Conservation (phyloP, 2,113 vertebrate genomes). For the Microcebus tavaratra region DNA sequence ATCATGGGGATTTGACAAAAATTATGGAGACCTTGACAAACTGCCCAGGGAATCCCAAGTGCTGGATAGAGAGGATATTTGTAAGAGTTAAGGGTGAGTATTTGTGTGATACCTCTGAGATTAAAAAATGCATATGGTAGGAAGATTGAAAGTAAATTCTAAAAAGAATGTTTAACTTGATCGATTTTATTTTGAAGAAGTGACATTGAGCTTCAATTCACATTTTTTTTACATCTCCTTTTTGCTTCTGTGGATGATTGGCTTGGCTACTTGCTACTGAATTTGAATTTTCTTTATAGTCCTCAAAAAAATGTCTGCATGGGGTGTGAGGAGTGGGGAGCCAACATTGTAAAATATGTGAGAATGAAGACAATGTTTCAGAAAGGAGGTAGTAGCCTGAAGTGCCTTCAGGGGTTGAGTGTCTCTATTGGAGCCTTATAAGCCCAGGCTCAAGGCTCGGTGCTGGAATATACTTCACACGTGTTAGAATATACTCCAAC, state of each 20-base stretch:
- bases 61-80: not conserved
- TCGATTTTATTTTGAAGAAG: constrained; percentile 45
- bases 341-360: not conserved
- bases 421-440: not conserved
- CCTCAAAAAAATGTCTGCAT: not conserved
- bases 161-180: not conserved
- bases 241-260: constrained; percentile 38
- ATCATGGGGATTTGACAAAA: not conserved
- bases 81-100: not conserved
- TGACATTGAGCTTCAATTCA: not conserved
- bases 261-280: not conserved
- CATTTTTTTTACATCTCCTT: not conserved
- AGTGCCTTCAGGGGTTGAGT: not conserved
- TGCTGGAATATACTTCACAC: not conserved
- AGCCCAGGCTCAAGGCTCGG: not conserved
- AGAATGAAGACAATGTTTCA: not conserved
- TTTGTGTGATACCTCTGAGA: constrained; percentile 44
- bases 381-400: not conserved
- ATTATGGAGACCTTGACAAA: not conserved
- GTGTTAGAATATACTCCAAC: rapidly evolving
- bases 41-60: not conserved
- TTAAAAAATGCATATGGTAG: not conserved
- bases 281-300: not conserved
- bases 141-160: constrained; percentile 38
- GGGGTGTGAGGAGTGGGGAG: not conserved